Base-by-base conservation (phyloP, 2,888 invertebrate species). In the Melinaea marsaeus region DNA sequence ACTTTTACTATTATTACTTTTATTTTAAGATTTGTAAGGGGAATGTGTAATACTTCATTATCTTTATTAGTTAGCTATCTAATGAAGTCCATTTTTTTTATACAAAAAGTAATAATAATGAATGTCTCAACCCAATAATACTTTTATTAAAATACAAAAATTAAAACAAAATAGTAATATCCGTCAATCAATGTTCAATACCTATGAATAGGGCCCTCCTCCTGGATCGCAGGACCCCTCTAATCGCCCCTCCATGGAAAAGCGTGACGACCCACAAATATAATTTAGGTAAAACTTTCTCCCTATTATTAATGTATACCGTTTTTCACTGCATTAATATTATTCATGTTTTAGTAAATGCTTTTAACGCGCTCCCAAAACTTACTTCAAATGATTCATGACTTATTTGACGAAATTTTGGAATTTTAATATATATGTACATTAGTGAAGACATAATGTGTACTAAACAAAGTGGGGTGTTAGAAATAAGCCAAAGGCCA, bases 221-320 rank as follows among this genome's bases (percentile, higher is more conserved):
- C 62, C 76, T 74, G 79, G 79, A 82, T 79, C 79, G 83, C 83
- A 84, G 80, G 84, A 81, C 82, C 86, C 87, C 86, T 86, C 85
- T 86, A 88, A 88, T 88, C 88, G 85, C 80, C 85, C 81, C 80
- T 77, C 73, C 73, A 83, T 80, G 85, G 86, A 84, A 87, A 86
- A 88, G 87, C 91, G 89, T 91, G 90, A 91, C 90, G 91, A 88
- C 90, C 90, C 89, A 89, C 90, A 90, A 90, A 90, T 90, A 90
- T 90, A 88, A 90, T 90, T 90, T 88, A 86, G 86, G 87, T 85
- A 84, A 88, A 88, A 88, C 85, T 88, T 88, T 88, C 86, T 85
- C 87, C 83, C 81, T 78, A 77, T 80, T 85, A 80, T 79, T 78
- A 78, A 79, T 82, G 80, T 79, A 82, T 80, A 78, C 79, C 75